Conservation (phyloP, 37 sponge, comb jelly and placozoan species). For the Aphrocallistes beatrix region DNA sequence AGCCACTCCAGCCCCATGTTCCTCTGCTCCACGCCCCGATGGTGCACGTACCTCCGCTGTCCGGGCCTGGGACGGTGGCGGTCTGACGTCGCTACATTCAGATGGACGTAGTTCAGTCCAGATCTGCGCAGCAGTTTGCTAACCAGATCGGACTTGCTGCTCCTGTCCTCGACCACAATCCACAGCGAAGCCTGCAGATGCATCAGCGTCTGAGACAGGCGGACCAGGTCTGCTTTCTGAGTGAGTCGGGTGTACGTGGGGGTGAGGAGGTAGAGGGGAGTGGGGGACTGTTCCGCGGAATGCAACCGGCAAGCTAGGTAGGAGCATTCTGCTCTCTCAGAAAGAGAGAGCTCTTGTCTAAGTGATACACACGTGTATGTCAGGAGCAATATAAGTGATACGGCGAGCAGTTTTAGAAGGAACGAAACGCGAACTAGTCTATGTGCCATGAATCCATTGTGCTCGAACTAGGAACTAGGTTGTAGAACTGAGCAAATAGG, state of each 20-base stretch:
- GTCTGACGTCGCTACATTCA: conserved; percentile 23
- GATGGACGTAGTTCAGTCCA: conserved; percentile 5
- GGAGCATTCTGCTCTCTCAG: too few relatives aligned
- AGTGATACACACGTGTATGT: too few relatives aligned
- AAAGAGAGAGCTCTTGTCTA: too few relatives aligned
- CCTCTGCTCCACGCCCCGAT: conserved; percentile 83
- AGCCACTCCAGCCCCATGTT: conserved; percentile 58
- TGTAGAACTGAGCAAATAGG: too few relatives aligned
- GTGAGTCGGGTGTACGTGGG: conserved; percentile 86
- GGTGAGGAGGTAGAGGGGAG: conserved; percentile 62
- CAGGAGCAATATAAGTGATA: too few relatives aligned
- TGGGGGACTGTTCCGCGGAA: background rate
- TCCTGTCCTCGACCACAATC: conserved; percentile 86
- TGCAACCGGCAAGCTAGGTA: background rate
- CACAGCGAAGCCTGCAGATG: conserved; percentile 70
- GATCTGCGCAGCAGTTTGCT: conserved; percentile 32
- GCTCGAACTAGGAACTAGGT: too few relatives aligned
- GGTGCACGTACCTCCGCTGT: conserved; percentile 60
- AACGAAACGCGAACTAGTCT: too few relatives aligned
- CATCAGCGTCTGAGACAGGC: conserved; percentile 79
- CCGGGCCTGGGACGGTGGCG: conserved; percentile 10
- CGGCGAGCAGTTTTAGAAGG: too few relatives aligned
- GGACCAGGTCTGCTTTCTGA: conserved; percentile 85
- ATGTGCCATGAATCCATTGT: too few relatives aligned
- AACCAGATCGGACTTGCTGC: conserved; percentile 54